A percentile compares a stretch with the other conserved stretches of the same genome.
Conservation (phyloP, 2,113 vertebrate genomes). For the Tragelaphus imberbis region DNA sequence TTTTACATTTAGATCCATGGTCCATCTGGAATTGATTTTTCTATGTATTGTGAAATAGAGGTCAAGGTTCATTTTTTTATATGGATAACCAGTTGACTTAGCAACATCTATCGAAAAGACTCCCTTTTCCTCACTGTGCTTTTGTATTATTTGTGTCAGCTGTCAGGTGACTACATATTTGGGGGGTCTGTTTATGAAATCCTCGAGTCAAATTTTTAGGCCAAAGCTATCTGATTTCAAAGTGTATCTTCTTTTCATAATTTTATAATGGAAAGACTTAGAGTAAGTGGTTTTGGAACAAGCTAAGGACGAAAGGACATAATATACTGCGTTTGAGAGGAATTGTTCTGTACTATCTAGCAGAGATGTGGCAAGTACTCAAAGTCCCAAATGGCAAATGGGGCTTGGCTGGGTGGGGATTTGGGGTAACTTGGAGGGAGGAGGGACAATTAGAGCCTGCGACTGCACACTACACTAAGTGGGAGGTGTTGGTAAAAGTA, state of each 20-base stretch:
- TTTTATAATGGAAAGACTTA: not conserved
- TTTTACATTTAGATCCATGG: not conserved
- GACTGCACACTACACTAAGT: not conserved
- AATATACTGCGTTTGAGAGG: not conserved
- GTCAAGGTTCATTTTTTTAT: not conserved
- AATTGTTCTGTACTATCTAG: not conserved
- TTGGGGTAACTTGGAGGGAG: not conserved
- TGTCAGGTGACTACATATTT: too few species aligned
- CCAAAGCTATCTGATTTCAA: not conserved
- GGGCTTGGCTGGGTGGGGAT: not conserved
- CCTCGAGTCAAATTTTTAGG: not conserved
- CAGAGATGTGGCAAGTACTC: not conserved
- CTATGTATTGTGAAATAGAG: not conserved
- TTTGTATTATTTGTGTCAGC: not conserved
- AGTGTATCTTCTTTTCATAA: not conserved
- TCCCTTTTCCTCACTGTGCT: not conserved
- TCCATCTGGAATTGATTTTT: conserved; percentile 15
- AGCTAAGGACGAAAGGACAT: not conserved
- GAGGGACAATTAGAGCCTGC: not conserved
- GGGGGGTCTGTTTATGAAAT: not conserved
- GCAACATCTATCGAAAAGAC: not conserved
- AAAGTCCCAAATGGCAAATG: not conserved
- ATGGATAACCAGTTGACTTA: not conserved
- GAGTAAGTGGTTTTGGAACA: not conserved
- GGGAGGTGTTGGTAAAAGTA: not conserved